phyloP scores from a whole-genome alignment of 2,113 vertebrate genomes.

The Etia nguti region DNA sequence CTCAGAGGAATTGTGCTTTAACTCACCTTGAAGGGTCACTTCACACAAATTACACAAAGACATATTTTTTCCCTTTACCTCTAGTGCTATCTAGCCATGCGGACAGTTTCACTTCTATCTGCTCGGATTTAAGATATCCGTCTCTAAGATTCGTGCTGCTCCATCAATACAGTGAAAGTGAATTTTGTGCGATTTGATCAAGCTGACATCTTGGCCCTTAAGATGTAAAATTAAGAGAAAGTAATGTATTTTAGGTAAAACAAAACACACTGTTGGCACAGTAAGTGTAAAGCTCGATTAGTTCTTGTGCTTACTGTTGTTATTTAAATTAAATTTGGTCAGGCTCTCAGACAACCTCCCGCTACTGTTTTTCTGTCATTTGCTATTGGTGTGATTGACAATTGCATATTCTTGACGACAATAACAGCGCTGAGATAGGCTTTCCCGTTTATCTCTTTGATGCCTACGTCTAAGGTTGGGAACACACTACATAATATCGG shows the following conservation, averaged over 20 bases:
- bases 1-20: constrained; percentile 8
- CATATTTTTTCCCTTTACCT: neutral
- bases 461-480: neutral
- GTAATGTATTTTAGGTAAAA: neutral
- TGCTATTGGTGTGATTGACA: neutral
- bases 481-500: neutral
- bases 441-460: neutral
- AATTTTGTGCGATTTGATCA: neutral
- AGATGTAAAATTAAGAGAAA: neutral
- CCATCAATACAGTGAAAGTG: neutral
- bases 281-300: neutral
- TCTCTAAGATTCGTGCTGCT: neutral
- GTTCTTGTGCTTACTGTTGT: neutral
- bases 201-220: neutral
- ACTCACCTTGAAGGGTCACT: constrained; percentile 25
- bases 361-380: neutral
- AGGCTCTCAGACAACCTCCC: neutral
- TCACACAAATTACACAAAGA: constrained; percentile 17
- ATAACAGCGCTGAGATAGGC: neutral
- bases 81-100: neutral
- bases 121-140: neutral
- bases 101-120: constrained; percentile 1
- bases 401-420: neutral
- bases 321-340: neutral
- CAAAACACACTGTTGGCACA: neutral